Conservation (phyloP, 1,140 invertebrate genomes). For the Meloidogyne hapla region DNA sequence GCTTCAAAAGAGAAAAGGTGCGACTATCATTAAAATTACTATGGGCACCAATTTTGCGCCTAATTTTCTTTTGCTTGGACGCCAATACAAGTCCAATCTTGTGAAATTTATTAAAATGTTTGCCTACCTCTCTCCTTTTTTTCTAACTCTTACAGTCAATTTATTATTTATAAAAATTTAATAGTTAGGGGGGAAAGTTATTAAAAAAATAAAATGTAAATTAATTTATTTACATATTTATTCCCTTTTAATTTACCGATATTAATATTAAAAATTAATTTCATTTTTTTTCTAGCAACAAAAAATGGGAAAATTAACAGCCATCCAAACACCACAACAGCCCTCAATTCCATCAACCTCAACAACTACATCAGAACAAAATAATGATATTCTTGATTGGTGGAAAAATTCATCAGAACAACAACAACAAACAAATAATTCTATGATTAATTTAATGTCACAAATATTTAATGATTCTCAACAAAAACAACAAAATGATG, state of each 20-base stretch:
- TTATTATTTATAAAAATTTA: conserved; percentile 7
- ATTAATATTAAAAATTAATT: not conserved
- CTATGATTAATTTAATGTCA: not conserved
- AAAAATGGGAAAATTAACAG: conserved; percentile 20
- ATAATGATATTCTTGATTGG: not conserved
- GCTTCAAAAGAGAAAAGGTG: not conserved
- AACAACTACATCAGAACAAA: conserved; percentile 2
- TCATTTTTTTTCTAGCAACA: conserved; percentile 8
- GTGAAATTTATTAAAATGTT: not conserved
- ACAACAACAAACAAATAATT: not conserved
- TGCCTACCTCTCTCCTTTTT: not conserved
- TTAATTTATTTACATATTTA: not conserved
- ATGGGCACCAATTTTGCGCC: conserved; percentile 1
- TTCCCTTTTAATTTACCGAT: too few species aligned
- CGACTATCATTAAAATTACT: not conserved
- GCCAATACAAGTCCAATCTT: not conserved
- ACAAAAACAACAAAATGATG: not conserved
- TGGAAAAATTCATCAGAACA: not conserved
- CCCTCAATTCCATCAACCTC: conserved; percentile 9
- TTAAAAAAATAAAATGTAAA: not conserved
- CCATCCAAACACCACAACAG: not conserved
- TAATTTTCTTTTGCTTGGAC: not conserved
- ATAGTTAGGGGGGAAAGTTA: not conserved
- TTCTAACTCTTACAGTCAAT: not conserved
- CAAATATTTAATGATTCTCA: conserved; percentile 2